These are phyloP conservation scores for Phalacrocorax aristotelis DNA, from an alignment of 2,113 vertebrate genomes.

Conservation along the genomic window DNA sequence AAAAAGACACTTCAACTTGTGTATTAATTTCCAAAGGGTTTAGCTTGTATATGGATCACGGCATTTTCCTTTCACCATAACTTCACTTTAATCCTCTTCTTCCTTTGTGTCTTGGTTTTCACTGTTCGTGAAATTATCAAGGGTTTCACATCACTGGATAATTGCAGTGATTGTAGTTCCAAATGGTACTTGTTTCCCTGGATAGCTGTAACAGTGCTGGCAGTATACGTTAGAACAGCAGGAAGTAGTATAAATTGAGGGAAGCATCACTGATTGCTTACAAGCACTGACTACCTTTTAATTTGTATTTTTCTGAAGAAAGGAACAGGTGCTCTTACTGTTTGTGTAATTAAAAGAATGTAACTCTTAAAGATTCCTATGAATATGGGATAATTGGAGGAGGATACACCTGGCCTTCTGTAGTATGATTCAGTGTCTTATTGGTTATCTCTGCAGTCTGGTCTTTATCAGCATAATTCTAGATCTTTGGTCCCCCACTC, in stretches of 20 bases:
- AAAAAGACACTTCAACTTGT: background rate
- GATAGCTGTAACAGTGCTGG: background rate
- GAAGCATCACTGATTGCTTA: background rate
- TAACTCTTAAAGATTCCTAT: background rate
- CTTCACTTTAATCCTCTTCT: background rate
- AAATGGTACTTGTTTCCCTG: constrained; percentile 14
- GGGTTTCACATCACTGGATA: background rate
- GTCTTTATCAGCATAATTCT: background rate
- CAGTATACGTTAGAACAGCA: background rate
- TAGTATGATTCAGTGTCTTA: background rate
- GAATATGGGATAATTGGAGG: background rate
- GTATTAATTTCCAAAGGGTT: background rate
- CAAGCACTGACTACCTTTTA: background rate
- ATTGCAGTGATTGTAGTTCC: background rate
- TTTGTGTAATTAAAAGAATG: background rate
- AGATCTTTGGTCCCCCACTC: background rate
- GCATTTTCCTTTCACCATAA: background rate
- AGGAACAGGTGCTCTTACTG: background rate
- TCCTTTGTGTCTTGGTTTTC: background rate
- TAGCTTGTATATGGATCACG: background rate
- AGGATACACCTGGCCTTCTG: background rate
- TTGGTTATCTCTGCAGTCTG: background rate
- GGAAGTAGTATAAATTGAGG: background rate
- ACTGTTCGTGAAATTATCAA: background rate
- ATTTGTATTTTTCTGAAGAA: background rate